A percentile compares a stretch with the other conserved stretches of the same genome.
These are phyloP conservation scores for Phyllotreta cruciferae DNA, from an alignment of 2,888 invertebrate genomes.

Conservation along the genomic window DNA sequence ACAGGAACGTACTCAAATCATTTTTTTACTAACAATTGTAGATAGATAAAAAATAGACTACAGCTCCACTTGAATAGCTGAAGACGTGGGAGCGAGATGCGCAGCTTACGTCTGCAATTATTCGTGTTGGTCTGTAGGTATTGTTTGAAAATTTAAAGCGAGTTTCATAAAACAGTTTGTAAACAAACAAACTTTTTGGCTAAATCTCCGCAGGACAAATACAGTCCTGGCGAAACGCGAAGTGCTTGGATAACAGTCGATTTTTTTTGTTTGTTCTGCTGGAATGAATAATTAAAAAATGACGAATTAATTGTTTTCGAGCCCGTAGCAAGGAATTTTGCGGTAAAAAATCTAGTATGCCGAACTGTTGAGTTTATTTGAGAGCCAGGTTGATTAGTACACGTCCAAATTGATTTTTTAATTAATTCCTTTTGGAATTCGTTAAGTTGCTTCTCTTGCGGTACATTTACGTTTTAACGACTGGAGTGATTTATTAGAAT, in stretches of 20 bases:
- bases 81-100: too few species aligned
- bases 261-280: constrained; percentile 12
- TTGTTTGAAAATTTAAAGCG: too few species aligned
- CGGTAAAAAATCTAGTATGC: neutral
- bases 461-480: neutral
- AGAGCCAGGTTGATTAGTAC: constrained; percentile 13
- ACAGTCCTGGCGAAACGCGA: neutral
- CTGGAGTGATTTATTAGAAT: constrained; percentile 5
- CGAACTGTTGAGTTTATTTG: constrained; percentile 11
- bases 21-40: too few species aligned
- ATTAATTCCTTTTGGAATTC: constrained; percentile 4
- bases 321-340: constrained; percentile 13
- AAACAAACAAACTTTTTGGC: too few species aligned
- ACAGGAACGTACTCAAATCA: too few species aligned
- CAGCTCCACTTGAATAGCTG: too few species aligned
- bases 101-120: too few species aligned
- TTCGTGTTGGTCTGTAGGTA: too few species aligned
- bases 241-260: constrained; percentile 6
- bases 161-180: too few species aligned
- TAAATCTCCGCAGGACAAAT: too few species aligned
- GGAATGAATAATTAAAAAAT: constrained; percentile 17
- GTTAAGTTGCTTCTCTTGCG: constrained; percentile 12
- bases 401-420: constrained; percentile 15
- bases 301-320: constrained; percentile 14
- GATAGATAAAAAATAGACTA: too few species aligned